Conservation (phyloP, 1,140 invertebrate species). For the Cydia splendana region DNA sequence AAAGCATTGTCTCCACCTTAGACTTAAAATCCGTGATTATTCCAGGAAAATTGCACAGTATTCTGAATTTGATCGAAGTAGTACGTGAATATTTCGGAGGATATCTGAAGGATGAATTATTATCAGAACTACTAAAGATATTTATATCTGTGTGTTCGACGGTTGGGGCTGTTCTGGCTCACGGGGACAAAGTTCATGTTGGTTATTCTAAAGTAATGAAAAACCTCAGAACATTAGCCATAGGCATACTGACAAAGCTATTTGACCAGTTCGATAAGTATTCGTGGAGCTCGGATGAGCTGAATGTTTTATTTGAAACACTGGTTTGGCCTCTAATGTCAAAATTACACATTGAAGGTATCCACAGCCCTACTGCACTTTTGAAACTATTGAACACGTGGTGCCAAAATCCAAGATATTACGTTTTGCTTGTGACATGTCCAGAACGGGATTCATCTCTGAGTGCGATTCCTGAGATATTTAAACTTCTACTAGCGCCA, state of each 20-base stretch:
- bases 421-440: conserved; percentile 84
- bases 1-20: conserved; percentile 72
- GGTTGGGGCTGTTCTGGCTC: conserved; percentile 81
- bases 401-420: conserved; percentile 88
- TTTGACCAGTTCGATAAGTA: conserved; percentile 91
- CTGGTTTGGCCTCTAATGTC: conserved; percentile 90
- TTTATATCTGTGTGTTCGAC: conserved; percentile 85
- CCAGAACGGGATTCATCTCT: conserved; percentile 69
- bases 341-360: conserved; percentile 89
- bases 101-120: conserved; percentile 83
- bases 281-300: conserved; percentile 84
- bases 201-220: conserved; percentile 85
- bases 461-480: conserved; percentile 83
- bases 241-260: conserved; percentile 85
- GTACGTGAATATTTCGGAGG: conserved; percentile 93
- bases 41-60: conserved; percentile 87
- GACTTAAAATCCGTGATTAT: conserved; percentile 83
- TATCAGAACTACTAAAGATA: conserved; percentile 87
- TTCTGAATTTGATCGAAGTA: conserved; percentile 88
- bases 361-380: conserved; percentile 90
- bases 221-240: conserved; percentile 82
- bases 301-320: conserved; percentile 88
- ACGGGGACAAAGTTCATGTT: conserved; percentile 80
- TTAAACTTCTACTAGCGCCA: conserved; percentile 84
- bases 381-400: conserved; percentile 89